Conservation (phyloP, 2,113 vertebrate genomes). For the Callopanchax toddi region DNA sequence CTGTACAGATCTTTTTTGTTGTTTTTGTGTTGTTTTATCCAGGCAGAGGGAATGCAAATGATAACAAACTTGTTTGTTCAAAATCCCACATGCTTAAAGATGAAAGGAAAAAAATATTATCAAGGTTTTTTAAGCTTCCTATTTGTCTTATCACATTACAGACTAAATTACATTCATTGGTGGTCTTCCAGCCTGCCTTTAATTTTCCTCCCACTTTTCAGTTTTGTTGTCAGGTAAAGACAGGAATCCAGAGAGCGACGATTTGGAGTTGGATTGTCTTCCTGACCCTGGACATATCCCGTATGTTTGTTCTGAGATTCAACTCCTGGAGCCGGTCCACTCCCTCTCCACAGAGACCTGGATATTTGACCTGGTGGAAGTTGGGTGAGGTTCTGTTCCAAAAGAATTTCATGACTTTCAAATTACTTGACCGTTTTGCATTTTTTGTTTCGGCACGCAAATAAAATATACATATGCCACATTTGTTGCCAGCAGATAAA, state of each 20-base stretch:
- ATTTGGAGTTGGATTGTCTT: background rate
- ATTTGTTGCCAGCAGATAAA: no score
- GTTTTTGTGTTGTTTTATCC: constrained; percentile 29
- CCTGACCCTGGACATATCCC: constrained; percentile 3
- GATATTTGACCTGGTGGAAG: constrained; percentile 84
- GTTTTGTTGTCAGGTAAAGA: background rate
- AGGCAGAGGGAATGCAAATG: constrained; percentile 84
- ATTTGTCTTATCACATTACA: background rate
- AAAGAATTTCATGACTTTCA: background rate
- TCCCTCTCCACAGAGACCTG: constrained; percentile 86
- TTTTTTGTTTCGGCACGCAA: no score
- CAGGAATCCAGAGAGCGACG: background rate
- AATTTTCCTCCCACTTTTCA: constrained; percentile 5
- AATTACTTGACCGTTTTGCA: no score
- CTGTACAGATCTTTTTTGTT: background rate
- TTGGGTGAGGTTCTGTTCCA: constrained; percentile 73
- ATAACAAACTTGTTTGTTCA: constrained; percentile 60
- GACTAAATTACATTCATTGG: background rate
- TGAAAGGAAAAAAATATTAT: constrained; percentile 40
- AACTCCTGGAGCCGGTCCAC: constrained; percentile 64
- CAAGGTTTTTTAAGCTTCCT: background rate
- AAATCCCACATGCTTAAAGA: constrained; percentile 41
- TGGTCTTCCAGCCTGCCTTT: background rate
- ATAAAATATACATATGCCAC: no score
- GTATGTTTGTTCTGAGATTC: background rate